Percentiles rank a stretch among this genome's conserved stretches.
Conservation (phyloP, 1,140 invertebrate genomes). For the Calephelis nemesis region DNA sequence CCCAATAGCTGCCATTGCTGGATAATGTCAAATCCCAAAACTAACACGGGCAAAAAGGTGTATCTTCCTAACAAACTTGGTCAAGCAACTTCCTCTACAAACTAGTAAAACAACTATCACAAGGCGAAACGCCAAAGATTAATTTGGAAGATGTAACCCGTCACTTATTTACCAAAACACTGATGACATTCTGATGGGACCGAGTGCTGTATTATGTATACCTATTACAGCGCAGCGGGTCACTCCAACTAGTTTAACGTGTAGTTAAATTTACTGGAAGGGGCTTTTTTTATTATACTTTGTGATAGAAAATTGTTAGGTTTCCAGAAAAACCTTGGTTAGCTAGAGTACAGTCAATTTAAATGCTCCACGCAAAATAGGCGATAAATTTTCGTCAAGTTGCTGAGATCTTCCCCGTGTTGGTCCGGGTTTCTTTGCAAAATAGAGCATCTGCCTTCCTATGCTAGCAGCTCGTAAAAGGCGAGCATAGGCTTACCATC, state of each 20-base stretch:
- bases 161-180: conserved; percentile 57
- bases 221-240: conserved; percentile 48
- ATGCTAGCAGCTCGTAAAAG: no score
- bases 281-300: conserved; percentile 18
- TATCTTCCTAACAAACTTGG: neutral
- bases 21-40: no score
- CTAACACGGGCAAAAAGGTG: no score
- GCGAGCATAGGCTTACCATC: no score
- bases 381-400: no score
- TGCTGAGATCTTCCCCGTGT: no score
- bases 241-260: conserved; percentile 41
- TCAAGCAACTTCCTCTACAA: conserved; percentile 8
- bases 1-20: no score
- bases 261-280: conserved; percentile 39
- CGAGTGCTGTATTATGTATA: conserved; percentile 56
- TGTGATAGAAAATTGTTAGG: neutral
- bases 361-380: no score
- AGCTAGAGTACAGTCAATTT: no score
- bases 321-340: no score
- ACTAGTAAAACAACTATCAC: conserved; percentile 5
- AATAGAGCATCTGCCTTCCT: no score
- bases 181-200: conserved; percentile 72
- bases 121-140: neutral
- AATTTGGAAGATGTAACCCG: conserved; percentile 24
- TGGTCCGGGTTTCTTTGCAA: no score